Percentiles rank a stretch among this genome's conserved stretches.
phyloP scores from a whole-genome alignment of 2,888 invertebrate species.

The Malthinus flaveolus region DNA sequence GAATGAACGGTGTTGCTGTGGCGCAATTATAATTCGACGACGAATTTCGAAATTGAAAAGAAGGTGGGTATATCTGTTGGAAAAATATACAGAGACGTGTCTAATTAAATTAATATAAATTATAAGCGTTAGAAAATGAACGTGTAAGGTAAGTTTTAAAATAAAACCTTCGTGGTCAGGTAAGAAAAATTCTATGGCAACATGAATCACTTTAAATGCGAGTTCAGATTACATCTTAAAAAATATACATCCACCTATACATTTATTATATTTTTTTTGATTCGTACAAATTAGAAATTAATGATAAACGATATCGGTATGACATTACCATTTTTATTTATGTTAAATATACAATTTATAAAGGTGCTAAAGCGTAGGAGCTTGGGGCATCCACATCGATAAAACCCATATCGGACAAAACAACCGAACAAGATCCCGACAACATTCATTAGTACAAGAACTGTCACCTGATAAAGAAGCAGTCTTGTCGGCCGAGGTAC shows the following conservation, averaged over 20 bases:
- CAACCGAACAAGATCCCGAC: slow-evolving; percentile 47
- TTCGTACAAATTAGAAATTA: slow-evolving; percentile 6
- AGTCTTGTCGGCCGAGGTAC: slow-evolving; percentile 50
- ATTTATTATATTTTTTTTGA: slow-evolving; percentile 5
- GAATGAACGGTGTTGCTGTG: too few species aligned
- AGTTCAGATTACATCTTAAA: slow-evolving; percentile 5
- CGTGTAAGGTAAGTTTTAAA: too few species aligned
- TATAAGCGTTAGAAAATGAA: too few species aligned
- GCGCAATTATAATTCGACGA: too few species aligned
- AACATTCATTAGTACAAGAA: slow-evolving; percentile 53
- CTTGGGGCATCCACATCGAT: slow-evolving; percentile 25
- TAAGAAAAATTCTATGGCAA: slow-evolving; percentile 1
- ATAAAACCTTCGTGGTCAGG: background rate
- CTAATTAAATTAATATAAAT: too few species aligned
- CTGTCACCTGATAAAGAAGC: slow-evolving; percentile 53
- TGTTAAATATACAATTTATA: slow-evolving; percentile 17
- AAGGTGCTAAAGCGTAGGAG: slow-evolving; percentile 30
- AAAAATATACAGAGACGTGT: too few species aligned
- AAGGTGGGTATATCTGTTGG: too few species aligned
- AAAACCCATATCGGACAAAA: slow-evolving; percentile 32
- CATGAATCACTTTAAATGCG: slow-evolving; percentile 2
- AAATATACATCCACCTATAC: background rate
- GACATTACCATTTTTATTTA: slow-evolving; percentile 12
- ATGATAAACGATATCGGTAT: slow-evolving; percentile 7
- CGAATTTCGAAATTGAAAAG: too few species aligned